These are phyloP conservation scores for Xanthorhoe spadicearia DNA, from an alignment of 2,888 invertebrate genomes.

Conservation along the genomic window DNA sequence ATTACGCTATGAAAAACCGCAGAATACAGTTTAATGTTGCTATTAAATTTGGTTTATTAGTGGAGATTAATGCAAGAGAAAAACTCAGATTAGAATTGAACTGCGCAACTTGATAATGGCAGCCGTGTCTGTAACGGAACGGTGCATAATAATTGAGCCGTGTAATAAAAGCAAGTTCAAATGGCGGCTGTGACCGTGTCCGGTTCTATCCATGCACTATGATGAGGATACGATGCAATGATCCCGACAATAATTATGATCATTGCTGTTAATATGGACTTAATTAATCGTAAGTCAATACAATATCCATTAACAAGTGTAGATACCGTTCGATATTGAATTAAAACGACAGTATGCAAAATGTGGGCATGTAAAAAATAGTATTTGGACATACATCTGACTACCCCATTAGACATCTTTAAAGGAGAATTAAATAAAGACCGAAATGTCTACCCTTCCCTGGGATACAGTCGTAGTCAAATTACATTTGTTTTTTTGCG, in stretches of 20 bases:
- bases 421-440: too few relatives aligned
- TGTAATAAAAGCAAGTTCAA: slow-evolving; percentile 44
- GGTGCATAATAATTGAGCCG: slow-evolving; percentile 51
- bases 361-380: too few relatives aligned
- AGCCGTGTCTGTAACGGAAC: slow-evolving; percentile 47
- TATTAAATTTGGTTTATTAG: slow-evolving; percentile 61
- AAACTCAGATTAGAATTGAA: slow-evolving; percentile 48
- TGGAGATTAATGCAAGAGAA: slow-evolving; percentile 49
- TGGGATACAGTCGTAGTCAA: too few relatives aligned
- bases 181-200: slow-evolving; percentile 36
- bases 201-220: slow-evolving; percentile 29
- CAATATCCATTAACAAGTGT: neutral
- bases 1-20: slow-evolving; percentile 57
- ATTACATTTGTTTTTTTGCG: too few relatives aligned
- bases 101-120: slow-evolving; percentile 49
- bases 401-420: too few relatives aligned
- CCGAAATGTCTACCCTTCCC: too few relatives aligned
- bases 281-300: slow-evolving; percentile 16
- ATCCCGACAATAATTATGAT: slow-evolving; percentile 15
- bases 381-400: too few relatives aligned
- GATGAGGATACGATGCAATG: slow-evolving; percentile 27
- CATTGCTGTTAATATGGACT: slow-evolving; percentile 21
- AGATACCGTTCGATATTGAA: too few relatives aligned
- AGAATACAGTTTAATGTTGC: slow-evolving; percentile 54
- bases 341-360: too few relatives aligned